A percentile compares a stretch with the other conserved stretches of the same genome.
Conservation (phyloP, 2,888 invertebrate species). For the Andrena minutula region DNA sequence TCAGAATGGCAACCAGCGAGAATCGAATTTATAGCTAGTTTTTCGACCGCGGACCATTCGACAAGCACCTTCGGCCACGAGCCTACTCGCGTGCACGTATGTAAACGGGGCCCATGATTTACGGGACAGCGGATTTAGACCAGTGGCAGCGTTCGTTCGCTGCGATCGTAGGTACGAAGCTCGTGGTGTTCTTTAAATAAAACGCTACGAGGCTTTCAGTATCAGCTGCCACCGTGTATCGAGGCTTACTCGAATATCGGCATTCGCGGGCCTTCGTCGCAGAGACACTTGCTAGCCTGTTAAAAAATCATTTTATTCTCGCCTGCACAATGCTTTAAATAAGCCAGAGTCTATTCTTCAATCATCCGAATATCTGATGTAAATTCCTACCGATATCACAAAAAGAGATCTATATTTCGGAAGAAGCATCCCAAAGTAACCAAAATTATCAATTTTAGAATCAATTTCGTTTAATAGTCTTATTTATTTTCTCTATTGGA, state of each 20-base stretch:
- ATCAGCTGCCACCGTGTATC: conserved; percentile 58
- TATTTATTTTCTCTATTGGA: too few species aligned
- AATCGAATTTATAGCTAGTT: not conserved
- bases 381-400: not conserved
- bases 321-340: not conserved
- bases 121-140: conserved; percentile 69
- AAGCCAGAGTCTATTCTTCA: not conserved
- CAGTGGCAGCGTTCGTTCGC: conserved; percentile 47
- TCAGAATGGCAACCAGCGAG: not conserved
- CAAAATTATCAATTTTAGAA: too few species aligned
- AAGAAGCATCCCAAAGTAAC: too few species aligned
- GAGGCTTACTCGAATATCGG: conserved; percentile 47
- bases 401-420: too few species aligned
- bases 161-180: conserved; percentile 27
- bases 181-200: conserved; percentile 59
- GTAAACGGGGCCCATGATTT: conserved; percentile 65
- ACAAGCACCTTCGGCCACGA: conserved; percentile 39
- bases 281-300: not conserved
- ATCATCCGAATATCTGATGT: not conserved
- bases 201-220: conserved; percentile 53
- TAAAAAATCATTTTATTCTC: not conserved
- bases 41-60: conserved; percentile 37
- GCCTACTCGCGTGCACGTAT: conserved; percentile 52
- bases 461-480: too few species aligned
- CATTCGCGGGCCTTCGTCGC: conserved; percentile 21